A percentile compares a stretch with the other conserved stretches of the same genome.
Evolutionary conservation across 2,113 vertebrate species (phyloP).

Genomic region (Sapajus apella): DNA sequence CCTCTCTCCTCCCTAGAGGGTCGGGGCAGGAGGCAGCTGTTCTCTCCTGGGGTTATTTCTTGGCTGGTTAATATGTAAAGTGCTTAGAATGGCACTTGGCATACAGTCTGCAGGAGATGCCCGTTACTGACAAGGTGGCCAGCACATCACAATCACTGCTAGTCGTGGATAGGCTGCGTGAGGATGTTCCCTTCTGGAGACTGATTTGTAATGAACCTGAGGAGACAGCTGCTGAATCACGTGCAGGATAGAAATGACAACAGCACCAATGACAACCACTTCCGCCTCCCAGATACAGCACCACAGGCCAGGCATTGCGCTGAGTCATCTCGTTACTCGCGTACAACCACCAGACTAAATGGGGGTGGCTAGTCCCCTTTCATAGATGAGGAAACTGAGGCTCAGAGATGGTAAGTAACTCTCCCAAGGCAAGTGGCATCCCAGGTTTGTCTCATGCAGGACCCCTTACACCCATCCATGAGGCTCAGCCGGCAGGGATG

Average conservation of each 20-base stretch:
- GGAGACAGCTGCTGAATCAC: neutral
- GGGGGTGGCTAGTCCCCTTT: neutral
- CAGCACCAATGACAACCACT: neutral
- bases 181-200: neutral
- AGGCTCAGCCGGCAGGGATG: neutral
- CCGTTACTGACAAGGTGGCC: fast-evolving
- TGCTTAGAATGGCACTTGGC: neutral
- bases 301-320: neutral
- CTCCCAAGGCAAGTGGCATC: neutral
- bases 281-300: fast-evolving
- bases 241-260: neutral
- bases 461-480: neutral
- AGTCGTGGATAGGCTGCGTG: neutral
- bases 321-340: no score
- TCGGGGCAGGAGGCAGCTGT: neutral
- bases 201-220: neutral
- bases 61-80: no score
- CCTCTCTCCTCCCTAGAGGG: neutral
- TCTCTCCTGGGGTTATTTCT: no score
- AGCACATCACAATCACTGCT: neutral
- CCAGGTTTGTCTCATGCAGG: neutral
- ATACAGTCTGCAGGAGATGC: fast-evolving
- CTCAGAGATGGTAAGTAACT: neutral
- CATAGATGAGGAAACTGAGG: neutral
- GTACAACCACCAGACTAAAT: neutral